These are phyloP conservation scores for Candidula unifasciata DNA, from an alignment of 2,888 invertebrate genomes.

Conservation along the genomic window DNA sequence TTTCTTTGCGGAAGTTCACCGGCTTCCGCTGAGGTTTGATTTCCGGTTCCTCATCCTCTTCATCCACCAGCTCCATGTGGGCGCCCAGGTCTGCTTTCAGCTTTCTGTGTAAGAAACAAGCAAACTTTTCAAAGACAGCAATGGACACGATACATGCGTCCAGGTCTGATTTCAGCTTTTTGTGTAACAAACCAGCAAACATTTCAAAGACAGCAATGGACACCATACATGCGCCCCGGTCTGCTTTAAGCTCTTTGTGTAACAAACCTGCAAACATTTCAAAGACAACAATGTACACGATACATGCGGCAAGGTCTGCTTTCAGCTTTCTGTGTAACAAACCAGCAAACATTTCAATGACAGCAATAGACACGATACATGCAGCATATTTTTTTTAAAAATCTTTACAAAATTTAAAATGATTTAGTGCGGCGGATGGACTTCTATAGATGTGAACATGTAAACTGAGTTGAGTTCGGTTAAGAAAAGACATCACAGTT, in stretches of 20 bases:
- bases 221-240: too few relatives aligned
- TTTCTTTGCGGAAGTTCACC: conserved; percentile 53
- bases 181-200: neutral
- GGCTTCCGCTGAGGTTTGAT: conserved; percentile 45
- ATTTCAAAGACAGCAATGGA: neutral
- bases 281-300: too few relatives aligned
- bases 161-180: neutral
- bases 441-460: too few relatives aligned
- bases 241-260: neutral
- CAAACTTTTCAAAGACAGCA: neutral
- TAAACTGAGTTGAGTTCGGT: too few relatives aligned
- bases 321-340: neutral
- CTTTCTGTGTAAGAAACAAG: neutral
- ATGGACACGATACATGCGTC: neutral
- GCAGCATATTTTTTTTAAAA: too few relatives aligned
- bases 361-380: too few relatives aligned
- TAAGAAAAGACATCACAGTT: too few relatives aligned
- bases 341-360: neutral
- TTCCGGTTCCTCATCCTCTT: conserved; percentile 50
- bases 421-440: too few relatives aligned
- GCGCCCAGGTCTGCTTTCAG: neutral
- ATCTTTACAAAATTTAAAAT: too few relatives aligned
- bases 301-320: neutral
- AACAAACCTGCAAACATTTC: neutral
- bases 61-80: conserved; percentile 34